Conservation (phyloP, 2,888 invertebrate genomes). For the Cheiracanthium punctorium region DNA sequence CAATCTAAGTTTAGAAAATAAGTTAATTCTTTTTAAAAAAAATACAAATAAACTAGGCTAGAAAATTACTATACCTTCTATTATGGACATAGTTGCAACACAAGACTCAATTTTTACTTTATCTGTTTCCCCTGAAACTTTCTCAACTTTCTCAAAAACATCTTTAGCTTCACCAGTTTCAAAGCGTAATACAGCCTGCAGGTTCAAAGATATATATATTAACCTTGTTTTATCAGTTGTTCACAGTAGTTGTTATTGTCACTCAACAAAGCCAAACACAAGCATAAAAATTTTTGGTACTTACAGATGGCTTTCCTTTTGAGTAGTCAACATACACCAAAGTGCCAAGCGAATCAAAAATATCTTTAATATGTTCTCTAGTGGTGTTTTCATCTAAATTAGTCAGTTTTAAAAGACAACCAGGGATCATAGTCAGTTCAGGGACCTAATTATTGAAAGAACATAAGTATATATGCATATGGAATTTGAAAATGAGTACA, state of each 20-base stretch:
- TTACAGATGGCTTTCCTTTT: constrained; percentile 74
- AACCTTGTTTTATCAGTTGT: background rate
- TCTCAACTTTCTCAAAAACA: constrained; percentile 69
- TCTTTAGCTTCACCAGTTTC: constrained; percentile 74
- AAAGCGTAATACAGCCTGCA: constrained; percentile 76
- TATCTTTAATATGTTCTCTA: constrained; percentile 85
- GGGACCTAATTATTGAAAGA: too few species aligned
- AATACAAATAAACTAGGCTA: too few species aligned
- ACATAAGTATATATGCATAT: too few species aligned
- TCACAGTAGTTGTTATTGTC: too few species aligned
- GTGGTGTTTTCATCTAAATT: constrained; percentile 81
- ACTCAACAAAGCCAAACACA: background rate
- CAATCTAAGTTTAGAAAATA: background rate
- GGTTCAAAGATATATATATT: constrained; percentile 70
- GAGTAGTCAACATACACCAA: constrained; percentile 75
- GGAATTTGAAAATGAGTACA: too few species aligned
- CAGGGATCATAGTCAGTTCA: constrained; percentile 77
- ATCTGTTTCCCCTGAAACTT: constrained; percentile 33
- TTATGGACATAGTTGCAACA: constrained; percentile 10
- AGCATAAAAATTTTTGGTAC: background rate
- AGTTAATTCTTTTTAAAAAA: too few species aligned
- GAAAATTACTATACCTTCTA: constrained; percentile 60
- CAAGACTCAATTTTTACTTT: constrained; percentile 35
- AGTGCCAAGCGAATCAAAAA: constrained; percentile 79
- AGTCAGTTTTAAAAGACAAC: constrained; percentile 81